These are phyloP conservation scores for Drosophila ironensis DNA, from an alignment of 1,140 invertebrate genomes.

Conservation along the genomic window DNA sequence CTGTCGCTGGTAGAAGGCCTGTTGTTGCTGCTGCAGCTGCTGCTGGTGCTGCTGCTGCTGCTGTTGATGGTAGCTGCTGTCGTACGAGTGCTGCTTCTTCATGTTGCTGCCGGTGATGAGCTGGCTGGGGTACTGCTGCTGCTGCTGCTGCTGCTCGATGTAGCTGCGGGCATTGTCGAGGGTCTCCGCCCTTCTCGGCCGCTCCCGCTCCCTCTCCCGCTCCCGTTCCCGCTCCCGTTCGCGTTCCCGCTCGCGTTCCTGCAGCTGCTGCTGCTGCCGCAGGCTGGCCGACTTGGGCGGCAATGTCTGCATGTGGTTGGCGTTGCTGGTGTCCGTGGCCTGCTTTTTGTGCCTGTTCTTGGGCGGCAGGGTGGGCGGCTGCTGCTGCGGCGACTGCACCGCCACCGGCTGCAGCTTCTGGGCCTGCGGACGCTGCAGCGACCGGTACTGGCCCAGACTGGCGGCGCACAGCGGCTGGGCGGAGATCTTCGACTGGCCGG, in stretches of 20 bases:
- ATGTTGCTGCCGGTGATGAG: conserved; percentile 49
- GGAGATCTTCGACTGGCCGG: conserved; percentile 72
- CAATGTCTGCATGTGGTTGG: conserved; percentile 73
- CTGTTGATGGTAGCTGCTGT: conserved; percentile 69
- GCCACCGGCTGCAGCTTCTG: conserved; percentile 44
- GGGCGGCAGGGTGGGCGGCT: conserved; percentile 76
- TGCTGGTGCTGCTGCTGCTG: conserved; percentile 65
- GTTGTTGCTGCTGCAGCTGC: conserved; percentile 40
- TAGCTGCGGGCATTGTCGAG: conserved; percentile 77
- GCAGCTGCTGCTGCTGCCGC: conserved; percentile 45
- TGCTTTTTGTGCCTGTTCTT: conserved; percentile 77
- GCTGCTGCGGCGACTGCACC: conserved; percentile 47
- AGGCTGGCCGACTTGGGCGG: conserved; percentile 69
- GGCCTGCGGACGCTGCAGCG: conserved; percentile 69
- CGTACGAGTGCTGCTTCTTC: conserved; percentile 79
- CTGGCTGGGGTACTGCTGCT: conserved; percentile 26
- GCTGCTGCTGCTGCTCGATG: conserved; percentile 59
- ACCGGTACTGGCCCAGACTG: conserved; percentile 78
- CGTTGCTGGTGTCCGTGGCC: conserved; percentile 43
- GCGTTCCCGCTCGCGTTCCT: conserved; percentile 38
- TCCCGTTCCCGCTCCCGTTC: conserved; percentile 38
- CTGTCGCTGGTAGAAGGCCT: conserved; percentile 58
- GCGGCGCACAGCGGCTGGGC: conserved; percentile 77
- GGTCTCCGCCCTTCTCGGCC: conserved; percentile 64
- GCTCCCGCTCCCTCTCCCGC: conserved; percentile 44